Evolutionary conservation across 2,888 invertebrate genomes (phyloP).

Genomic region (Cordilura impudica): DNA sequence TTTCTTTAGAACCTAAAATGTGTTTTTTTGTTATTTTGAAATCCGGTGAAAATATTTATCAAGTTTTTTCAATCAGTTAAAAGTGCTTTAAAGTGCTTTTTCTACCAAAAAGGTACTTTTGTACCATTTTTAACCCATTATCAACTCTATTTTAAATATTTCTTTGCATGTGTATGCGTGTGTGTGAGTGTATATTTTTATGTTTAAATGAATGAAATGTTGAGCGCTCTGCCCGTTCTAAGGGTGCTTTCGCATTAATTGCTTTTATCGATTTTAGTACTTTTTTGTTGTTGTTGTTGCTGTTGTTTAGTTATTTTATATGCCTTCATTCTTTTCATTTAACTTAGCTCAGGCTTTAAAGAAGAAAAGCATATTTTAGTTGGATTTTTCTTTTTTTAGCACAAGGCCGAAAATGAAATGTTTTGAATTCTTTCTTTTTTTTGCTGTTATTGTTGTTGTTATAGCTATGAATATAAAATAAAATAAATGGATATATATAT

Average conservation of each 20-base stretch:
- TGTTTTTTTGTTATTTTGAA: too few species aligned
- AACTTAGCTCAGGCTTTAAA: constrained; percentile 47
- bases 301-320: too few species aligned
- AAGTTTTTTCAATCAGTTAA: too few species aligned
- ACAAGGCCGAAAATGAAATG: constrained; percentile 63
- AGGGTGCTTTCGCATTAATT: constrained; percentile 58
- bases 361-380: constrained; percentile 47
- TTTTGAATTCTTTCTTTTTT: constrained; percentile 41
- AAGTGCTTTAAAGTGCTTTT: too few species aligned
- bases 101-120: not conserved
- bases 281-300: constrained; percentile 5
- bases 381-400: constrained; percentile 58
- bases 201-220: constrained; percentile 39
- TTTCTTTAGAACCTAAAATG: too few species aligned
- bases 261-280: constrained; percentile 43
- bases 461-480: constrained; percentile 33
- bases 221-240: constrained; percentile 33
- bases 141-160: not conserved
- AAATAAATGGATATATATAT: constrained; percentile 15
- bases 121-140: not conserved
- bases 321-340: constrained; percentile 23
- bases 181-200: constrained; percentile 3
- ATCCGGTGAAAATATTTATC: too few species aligned
- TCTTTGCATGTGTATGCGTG: not conserved
- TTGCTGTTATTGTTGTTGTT: constrained; percentile 18